Conservation (phyloP, 1,140 invertebrate genomes). For the Tigriopus japonicus region DNA sequence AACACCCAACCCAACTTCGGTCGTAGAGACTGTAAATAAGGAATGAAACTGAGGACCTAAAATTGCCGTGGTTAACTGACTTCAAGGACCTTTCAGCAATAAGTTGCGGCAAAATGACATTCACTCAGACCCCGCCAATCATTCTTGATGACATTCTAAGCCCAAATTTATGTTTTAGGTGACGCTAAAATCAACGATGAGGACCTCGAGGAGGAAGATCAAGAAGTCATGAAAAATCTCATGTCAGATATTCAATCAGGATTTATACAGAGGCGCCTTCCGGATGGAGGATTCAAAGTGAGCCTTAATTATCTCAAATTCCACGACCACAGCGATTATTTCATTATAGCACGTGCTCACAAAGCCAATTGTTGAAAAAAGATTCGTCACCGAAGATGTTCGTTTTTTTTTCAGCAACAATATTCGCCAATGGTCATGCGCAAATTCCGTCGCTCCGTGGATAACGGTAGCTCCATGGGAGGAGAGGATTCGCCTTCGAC, state of each 20-base stretch:
- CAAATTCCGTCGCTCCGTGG: conserved; percentile 8
- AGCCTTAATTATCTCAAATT: neutral
- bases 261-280: conserved; percentile 11
- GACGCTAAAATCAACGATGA: too few relatives aligned
- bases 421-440: conserved; percentile 14
- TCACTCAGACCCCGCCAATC: too few relatives aligned
- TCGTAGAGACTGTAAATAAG: too few relatives aligned
- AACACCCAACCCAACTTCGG: too few relatives aligned
- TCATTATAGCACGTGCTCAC: neutral
- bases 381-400: neutral
- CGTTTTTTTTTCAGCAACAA: conserved; percentile 9
- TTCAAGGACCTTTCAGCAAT: too few relatives aligned
- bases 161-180: too few relatives aligned
- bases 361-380: neutral
- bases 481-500: neutral
- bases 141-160: too few relatives aligned
- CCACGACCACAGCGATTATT: neutral
- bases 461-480: neutral
- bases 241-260: conserved; percentile 7
- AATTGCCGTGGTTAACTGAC: too few relatives aligned
- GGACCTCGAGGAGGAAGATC: conserved; percentile 3
- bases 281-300: conserved; percentile 14
- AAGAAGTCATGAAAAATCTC: conserved; percentile 11
- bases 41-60: too few relatives aligned
- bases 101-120: too few relatives aligned